Base-by-base conservation (phyloP, 2,113 vertebrate species). In the Clarias gariepinus region DNA sequence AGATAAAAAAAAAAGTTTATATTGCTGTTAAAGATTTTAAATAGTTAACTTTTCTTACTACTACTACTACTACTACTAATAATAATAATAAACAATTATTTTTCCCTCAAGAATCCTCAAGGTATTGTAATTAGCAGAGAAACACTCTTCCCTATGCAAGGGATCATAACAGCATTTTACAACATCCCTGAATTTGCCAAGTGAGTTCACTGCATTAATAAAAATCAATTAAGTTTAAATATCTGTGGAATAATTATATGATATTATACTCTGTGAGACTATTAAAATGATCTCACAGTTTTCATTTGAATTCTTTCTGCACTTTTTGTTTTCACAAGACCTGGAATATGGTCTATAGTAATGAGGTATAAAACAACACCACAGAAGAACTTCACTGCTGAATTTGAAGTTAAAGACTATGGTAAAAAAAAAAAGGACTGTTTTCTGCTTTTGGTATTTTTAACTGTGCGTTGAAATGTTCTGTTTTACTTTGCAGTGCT, bases 351-450 rank as follows among this genome's bases (percentile, higher is more conserved):
- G 91, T 86, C 87, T 80, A 36, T 91, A 58, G 89, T 86, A 33
- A 61, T 80, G 9, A 84, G 64, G 63, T 90, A 86, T 73, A 83
- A 80, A 63, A 89, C 81, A n/a, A 86, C 33, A 90, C 91, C 0
- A 53, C 89, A 41, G 41, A 41, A 41, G 41, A 41, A 41, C 41
- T 41, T 41, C 41, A 41, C 41, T 41, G 41, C 41, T 71, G 83
- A 87, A 3, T 92, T 92, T 81, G 91, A 92, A 85, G 90, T 92
- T 36, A 92, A 92, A 88, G 91, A 92, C 82, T 91, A 92, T 78
- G 91, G 91, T 92, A n/a, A n/a, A 69, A 47, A 33, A 61, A 3
- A 36, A 55, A 33, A 47, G 1, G 0, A 7, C 41, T 33, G 69
- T 36, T n/a, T n/a, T 3, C 36, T 41, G 36, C 36, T 77, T 73